Base-by-base conservation (phyloP, 2,113 vertebrate species). In the Odontesthes bonariensis region DNA sequence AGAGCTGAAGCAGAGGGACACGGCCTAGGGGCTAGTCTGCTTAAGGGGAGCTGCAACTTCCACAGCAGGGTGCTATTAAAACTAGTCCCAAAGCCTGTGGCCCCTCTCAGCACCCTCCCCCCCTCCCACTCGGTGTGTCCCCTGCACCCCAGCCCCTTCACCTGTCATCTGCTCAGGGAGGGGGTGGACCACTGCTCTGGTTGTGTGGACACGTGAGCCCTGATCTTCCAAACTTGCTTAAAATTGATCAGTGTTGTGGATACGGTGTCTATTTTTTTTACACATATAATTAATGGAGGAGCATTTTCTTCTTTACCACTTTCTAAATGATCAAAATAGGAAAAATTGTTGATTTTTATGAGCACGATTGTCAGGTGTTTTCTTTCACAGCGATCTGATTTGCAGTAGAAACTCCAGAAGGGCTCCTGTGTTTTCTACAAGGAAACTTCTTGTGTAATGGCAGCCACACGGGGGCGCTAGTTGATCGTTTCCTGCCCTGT, bases 31-130 rank as follows among this genome's bases (percentile, higher is more conserved):
- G 84, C 88, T 92, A 88, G 92, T 95, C 92, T 95, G 94, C 93
- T 94, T 94, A 92, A 92, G 93, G 91, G 94, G 93, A 93, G 93
- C 91, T 72, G 87, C 91, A 94, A 92, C 93, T 95, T 93, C 93
- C 93, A 94, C 91, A 94, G 94, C 94, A 95, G 93, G 94, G 94
- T 95, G 94, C 94, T 95, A 95, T 86, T 92, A 84, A 88, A 93
- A 89, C 92, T 92, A 90, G 86, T 79, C 88, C 85, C 2, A 38
- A 82, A 81, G 85, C 87, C 72, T 59, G 42, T 44, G 72, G 20
- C 67, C 73, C 47, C 16, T 69, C 76, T 69, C 56, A 72, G 51
- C 81, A 57, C 77, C 59, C 35, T 61, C 71, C 57, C 56, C 58
- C 55, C 44, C 59, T 35, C 79, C 69, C 1, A 22, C 76, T 32